These are phyloP conservation scores for Coluber constrictor DNA, from an alignment of 2,797 vertebrate species.

Conservation along the genomic window DNA sequence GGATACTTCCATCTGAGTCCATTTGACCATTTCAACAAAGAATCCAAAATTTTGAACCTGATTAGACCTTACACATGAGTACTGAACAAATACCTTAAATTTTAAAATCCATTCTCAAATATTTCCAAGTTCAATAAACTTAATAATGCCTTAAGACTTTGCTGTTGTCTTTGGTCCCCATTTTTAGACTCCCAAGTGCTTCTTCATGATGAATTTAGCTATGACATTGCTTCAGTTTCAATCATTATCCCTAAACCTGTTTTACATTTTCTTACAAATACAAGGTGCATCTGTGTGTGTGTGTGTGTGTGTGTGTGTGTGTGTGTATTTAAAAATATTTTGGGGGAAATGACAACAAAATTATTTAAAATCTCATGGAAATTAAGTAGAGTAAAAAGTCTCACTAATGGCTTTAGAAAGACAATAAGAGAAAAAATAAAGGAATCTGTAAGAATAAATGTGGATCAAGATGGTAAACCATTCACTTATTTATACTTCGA, in stretches of 20 bases:
- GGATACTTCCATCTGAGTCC: background rate
- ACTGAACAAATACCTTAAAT: background rate
- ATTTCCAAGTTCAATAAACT: background rate
- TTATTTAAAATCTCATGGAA: background rate
- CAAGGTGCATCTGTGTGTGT: too few species aligned
- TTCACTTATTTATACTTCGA: background rate
- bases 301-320: too few species aligned
- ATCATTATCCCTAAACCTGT: constrained; percentile 12
- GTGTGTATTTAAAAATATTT: too few species aligned
- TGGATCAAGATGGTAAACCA: background rate
- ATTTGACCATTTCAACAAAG: background rate
- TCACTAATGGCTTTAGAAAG: background rate
- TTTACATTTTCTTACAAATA: background rate
- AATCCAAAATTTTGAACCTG: background rate
- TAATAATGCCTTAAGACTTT: background rate
- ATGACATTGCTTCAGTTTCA: constrained; percentile 28
- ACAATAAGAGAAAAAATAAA: background rate
- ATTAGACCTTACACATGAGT: background rate
- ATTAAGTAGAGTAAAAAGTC: background rate
- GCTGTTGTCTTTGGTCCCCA: background rate
- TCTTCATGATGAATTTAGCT: constrained; percentile 11
- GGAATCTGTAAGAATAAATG: background rate
- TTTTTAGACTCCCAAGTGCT: constrained; percentile 20
- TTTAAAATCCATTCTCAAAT: background rate
- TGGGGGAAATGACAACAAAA: background rate